A percentile compares a stretch with the other conserved stretches of the same genome.
Conservation (phyloP, 2,113 vertebrate genomes). For the Callospermophilus lateralis region DNA sequence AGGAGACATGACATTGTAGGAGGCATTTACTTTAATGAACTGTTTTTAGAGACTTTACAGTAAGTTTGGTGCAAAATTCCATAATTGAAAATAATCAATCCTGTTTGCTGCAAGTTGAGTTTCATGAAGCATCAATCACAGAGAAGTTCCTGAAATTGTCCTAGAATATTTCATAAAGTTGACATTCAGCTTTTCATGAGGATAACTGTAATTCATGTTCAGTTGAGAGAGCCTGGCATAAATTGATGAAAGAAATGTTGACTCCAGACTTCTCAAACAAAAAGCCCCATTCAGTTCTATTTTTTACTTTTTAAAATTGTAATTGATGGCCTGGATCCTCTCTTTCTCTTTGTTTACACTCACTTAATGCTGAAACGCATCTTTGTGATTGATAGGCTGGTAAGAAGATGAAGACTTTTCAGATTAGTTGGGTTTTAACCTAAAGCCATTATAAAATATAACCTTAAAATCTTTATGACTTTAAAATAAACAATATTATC, state of each 20-base stretch:
- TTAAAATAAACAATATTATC: neutral
- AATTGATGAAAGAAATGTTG: neutral
- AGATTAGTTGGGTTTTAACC: slow-evolving; percentile 45
- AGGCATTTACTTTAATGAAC: neutral
- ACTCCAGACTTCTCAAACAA: neutral
- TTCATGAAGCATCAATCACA: neutral
- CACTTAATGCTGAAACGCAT: slow-evolving; percentile 51
- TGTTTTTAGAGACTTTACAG: neutral
- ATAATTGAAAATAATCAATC: neutral
- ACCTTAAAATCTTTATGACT: neutral
- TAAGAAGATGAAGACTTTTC: slow-evolving; percentile 51
- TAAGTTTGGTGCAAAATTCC: neutral
- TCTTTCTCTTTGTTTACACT: neutral
- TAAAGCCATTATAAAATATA: neutral
- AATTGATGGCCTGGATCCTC: neutral
- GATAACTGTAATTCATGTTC: neutral
- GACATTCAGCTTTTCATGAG: too few relatives aligned
- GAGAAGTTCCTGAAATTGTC: neutral
- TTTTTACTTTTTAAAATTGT: slow-evolving; percentile 17
- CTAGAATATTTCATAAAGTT: neutral
- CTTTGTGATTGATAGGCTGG: slow-evolving; percentile 65
- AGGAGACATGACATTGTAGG: neutral
- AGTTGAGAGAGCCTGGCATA: neutral
- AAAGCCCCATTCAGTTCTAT: neutral
- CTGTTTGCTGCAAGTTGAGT: neutral